phyloP scores from a whole-genome alignment of 2,888 invertebrate species.

The Agriopis leucophaearia region DNA sequence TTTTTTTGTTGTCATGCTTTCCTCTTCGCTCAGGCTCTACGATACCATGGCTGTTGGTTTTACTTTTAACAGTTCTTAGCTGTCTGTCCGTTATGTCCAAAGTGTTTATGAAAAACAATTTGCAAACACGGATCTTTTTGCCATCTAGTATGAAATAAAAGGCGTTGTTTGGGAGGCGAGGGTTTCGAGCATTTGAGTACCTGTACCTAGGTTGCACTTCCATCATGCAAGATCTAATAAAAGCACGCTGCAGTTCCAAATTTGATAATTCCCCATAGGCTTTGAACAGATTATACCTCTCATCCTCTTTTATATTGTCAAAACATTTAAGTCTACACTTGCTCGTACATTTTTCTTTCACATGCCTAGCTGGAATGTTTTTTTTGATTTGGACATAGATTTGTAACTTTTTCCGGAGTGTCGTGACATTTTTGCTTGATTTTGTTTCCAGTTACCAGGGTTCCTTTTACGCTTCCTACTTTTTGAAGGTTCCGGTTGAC shows the following conservation, averaged over 20 bases:
- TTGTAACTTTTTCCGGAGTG: not conserved
- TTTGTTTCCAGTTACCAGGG: not conserved
- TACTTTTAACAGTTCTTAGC: slow-evolving; percentile 33
- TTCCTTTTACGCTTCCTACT: not conserved
- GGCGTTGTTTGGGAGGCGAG: slow-evolving; percentile 35
- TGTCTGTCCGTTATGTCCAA: slow-evolving; percentile 27
- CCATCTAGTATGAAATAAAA: slow-evolving; percentile 33
- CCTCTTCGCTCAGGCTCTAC: slow-evolving; percentile 13
- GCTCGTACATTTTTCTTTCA: not conserved
- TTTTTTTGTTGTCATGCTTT: slow-evolving; percentile 3
- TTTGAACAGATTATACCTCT: not conserved
- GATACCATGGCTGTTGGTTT: slow-evolving; percentile 14
- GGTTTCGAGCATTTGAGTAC: slow-evolving; percentile 35
- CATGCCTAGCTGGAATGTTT: not conserved
- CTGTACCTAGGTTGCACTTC: slow-evolving; percentile 41
- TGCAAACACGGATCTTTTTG: slow-evolving; percentile 25
- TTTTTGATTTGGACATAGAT: not conserved
- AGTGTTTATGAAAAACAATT: slow-evolving; percentile 27
- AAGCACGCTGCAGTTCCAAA: slow-evolving; percentile 36
- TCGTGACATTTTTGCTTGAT: not conserved
- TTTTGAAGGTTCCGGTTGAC: not conserved
- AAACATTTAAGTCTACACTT: slow-evolving; percentile 7
- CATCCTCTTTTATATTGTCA: not conserved
- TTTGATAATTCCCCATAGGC: slow-evolving; percentile 34
- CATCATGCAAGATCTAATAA: slow-evolving; percentile 36